Conservation (phyloP, 2,797 vertebrate species). For the Australoheros facetus region DNA sequence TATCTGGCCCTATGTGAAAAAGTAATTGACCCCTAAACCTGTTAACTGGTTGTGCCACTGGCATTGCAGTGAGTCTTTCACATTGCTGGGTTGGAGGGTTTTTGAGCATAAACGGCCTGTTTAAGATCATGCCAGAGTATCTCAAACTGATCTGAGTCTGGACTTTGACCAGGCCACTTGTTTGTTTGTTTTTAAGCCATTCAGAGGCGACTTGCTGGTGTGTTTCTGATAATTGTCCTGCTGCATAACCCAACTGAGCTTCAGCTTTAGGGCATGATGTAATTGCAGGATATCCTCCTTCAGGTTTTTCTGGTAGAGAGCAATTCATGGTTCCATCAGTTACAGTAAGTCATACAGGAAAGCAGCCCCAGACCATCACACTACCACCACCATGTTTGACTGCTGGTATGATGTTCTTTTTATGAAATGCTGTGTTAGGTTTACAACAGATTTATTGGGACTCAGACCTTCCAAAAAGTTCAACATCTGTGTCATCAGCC, state of each 20-base stretch:
- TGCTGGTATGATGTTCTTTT: background rate
- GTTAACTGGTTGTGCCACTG: background rate
- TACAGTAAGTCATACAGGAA: background rate
- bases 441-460: no score
- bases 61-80: background rate
- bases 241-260: background rate
- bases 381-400: background rate
- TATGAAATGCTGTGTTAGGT: background rate
- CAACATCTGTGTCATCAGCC: background rate
- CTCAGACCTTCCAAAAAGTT: background rate
- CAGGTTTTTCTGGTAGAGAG: background rate
- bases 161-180: background rate
- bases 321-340: background rate
- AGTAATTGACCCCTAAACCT: background rate
- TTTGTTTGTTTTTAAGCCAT: no score
- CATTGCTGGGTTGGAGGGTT: background rate
- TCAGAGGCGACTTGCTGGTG: no score
- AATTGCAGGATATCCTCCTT: background rate
- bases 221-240: no score
- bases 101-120: background rate
- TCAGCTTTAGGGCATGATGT: background rate
- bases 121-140: background rate
- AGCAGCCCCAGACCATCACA: background rate
- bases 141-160: background rate
- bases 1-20: background rate